A percentile compares a stretch with the other conserved stretches of the same genome.
These are phyloP conservation scores for Euclidia mi DNA, from an alignment of 2,888 invertebrate genomes.

Conservation along the genomic window DNA sequence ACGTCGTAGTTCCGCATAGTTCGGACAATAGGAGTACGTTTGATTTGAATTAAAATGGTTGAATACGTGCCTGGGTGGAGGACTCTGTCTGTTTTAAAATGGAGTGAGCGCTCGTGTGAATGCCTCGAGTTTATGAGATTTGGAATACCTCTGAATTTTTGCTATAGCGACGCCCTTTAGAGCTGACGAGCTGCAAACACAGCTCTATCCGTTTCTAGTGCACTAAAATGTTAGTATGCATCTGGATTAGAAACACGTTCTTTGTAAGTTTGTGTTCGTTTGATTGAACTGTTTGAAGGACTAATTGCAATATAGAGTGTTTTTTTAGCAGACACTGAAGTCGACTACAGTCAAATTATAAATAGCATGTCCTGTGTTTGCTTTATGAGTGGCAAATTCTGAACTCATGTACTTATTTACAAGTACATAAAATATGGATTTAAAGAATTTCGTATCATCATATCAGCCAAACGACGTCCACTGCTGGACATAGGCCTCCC, in stretches of 20 bases:
- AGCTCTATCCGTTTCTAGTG: slow-evolving; percentile 9
- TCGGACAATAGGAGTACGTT: slow-evolving; percentile 39
- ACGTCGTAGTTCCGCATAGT: slow-evolving; percentile 41
- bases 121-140: slow-evolving; percentile 17
- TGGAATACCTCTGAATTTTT: slow-evolving; percentile 20
- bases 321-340: no score
- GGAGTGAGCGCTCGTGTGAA: slow-evolving; percentile 18
- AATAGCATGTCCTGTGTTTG: no score
- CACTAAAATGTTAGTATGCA: slow-evolving; percentile 4
- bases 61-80: slow-evolving; percentile 41
- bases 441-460: no score
- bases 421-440: no score
- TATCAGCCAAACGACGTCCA: no score
- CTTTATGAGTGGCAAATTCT: no score
- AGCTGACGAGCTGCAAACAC: slow-evolving; percentile 15
- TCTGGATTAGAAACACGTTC: not conserved
- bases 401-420: no score
- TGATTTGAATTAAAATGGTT: slow-evolving; percentile 43
- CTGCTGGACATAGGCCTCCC: no score
- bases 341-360: no score
- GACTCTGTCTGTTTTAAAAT: slow-evolving; percentile 33
- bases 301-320: not conserved
- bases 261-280: not conserved
- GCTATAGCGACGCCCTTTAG: slow-evolving; percentile 11
- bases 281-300: slow-evolving; percentile 2